Evolutionary conservation across 2,888 invertebrate genomes (phyloP).

Genomic region (Stictocephala bisonia): DNA sequence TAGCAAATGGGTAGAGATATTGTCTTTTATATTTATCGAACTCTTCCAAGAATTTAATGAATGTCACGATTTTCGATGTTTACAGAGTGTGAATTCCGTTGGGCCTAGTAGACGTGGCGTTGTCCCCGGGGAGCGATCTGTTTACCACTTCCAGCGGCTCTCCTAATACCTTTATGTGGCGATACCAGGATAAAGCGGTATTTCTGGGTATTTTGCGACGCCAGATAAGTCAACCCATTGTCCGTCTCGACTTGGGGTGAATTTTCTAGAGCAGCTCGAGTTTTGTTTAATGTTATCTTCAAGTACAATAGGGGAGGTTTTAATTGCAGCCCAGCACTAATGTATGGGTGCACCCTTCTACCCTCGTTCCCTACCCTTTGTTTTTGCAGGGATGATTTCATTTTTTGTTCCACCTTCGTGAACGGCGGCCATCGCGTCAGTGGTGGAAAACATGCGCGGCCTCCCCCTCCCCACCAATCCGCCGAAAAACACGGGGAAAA

Average conservation of each 20-base stretch:
- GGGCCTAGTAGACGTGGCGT: too few relatives aligned
- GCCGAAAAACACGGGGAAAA: conserved; percentile 45
- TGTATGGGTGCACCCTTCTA: conserved; percentile 47
- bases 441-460: conserved; percentile 42
- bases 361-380: conserved; percentile 52
- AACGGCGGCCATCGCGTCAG: conserved; percentile 45
- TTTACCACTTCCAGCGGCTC: too few relatives aligned
- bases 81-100: too few relatives aligned
- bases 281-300: conserved; percentile 45
- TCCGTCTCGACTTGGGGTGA: conserved; percentile 37
- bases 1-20: too few relatives aligned
- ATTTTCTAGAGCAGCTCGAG: conserved; percentile 39
- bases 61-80: too few relatives aligned
- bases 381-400: conserved; percentile 53
- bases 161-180: too few relatives aligned
- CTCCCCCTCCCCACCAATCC: conserved; percentile 37
- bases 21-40: too few relatives aligned
- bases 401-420: conserved; percentile 50
- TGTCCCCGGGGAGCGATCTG: background rate
- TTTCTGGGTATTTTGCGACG: too few relatives aligned
- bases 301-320: conserved; percentile 47
- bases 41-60: too few relatives aligned
- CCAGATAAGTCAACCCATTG: conserved; percentile 45
- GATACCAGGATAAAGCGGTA: conserved; percentile 4
- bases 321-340: conserved; percentile 54